Conservation (phyloP, 2,888 invertebrate species). For the Trileptium ribeirensis region DNA sequence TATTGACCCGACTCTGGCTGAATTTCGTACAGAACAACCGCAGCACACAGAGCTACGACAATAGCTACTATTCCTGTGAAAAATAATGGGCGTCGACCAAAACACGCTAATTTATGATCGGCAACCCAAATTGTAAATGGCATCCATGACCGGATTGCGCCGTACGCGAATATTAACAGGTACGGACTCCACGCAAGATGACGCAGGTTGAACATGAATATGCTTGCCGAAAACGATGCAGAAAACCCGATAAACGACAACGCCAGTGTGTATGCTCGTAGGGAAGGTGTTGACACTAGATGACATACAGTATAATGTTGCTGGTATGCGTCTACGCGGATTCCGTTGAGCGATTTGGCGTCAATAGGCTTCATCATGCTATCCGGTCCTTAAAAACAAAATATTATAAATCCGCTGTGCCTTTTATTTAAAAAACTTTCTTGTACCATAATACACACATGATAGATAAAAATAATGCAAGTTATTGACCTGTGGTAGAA, state of each 20-base stretch:
- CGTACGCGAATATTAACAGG: constrained; percentile 38
- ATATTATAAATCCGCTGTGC: too few relatives aligned
- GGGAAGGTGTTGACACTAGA: constrained; percentile 31
- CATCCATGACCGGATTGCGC: constrained; percentile 37
- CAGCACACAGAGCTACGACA: background rate
- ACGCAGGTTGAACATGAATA: constrained; percentile 24
- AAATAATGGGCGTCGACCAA: constrained; percentile 37
- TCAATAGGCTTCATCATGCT: too few relatives aligned
- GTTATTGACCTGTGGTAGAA: too few relatives aligned
- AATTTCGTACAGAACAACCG: background rate
- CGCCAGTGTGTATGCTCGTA: constrained; percentile 36
- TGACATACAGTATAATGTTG: constrained; percentile 33
- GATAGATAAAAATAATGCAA: too few relatives aligned
- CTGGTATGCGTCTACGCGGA: background rate
- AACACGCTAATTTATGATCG: constrained; percentile 29
- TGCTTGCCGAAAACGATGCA: constrained; percentile 34
- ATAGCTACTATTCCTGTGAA: background rate
- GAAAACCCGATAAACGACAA: constrained; percentile 35
- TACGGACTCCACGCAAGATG: constrained; percentile 37
- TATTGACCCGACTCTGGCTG: too few relatives aligned
- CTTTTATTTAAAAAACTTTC: too few relatives aligned
- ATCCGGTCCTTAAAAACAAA: too few relatives aligned
- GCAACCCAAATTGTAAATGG: constrained; percentile 37
- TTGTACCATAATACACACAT: too few relatives aligned
- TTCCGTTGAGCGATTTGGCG: background rate